Conservation (phyloP, 2,113 vertebrate genomes). For the Poeciliopsis prolifica region DNA sequence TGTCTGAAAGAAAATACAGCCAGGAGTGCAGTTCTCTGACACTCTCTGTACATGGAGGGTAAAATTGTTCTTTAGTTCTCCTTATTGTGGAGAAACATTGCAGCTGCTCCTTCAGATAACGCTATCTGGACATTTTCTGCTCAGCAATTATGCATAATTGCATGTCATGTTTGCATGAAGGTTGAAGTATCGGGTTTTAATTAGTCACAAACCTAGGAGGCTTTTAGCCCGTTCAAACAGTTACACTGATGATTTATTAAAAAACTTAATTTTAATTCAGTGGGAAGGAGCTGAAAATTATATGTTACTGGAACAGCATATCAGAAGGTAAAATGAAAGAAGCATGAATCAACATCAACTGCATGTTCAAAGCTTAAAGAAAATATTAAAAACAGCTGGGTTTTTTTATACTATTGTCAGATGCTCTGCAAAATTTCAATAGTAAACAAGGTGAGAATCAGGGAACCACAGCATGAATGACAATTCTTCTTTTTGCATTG, state of each 20-base stretch:
- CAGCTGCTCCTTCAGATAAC: slow-evolving; percentile 8
- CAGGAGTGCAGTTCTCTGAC: not conserved
- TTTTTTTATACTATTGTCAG: not conserved
- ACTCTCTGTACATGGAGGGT: slow-evolving; percentile 15
- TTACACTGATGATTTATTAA: slow-evolving; percentile 1
- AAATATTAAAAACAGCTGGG: slow-evolving; percentile 36
- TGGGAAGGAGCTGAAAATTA: not conserved
- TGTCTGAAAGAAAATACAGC: not conserved
- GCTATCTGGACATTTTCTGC: not conserved
- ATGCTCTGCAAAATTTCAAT: slow-evolving; percentile 15
- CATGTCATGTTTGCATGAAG: slow-evolving; percentile 18
- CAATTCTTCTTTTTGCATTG: slow-evolving; percentile 8
- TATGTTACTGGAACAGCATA: too few relatives aligned
- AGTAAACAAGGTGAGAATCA: slow-evolving; percentile 29
- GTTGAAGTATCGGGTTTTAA: not conserved
- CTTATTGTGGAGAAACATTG: slow-evolving; percentile 17
- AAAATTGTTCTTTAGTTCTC: slow-evolving; percentile 26
- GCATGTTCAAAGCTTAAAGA: slow-evolving; percentile 34
- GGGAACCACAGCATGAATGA: not conserved
- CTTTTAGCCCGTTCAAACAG: not conserved
- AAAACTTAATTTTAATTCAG: not conserved
- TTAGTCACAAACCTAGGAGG: not conserved
- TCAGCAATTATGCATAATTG: not conserved
- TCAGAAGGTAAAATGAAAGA: too few relatives aligned
- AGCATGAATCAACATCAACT: not conserved